Base-by-base conservation (phyloP, 2,113 vertebrate genomes). In the Paradisaea rubra region DNA sequence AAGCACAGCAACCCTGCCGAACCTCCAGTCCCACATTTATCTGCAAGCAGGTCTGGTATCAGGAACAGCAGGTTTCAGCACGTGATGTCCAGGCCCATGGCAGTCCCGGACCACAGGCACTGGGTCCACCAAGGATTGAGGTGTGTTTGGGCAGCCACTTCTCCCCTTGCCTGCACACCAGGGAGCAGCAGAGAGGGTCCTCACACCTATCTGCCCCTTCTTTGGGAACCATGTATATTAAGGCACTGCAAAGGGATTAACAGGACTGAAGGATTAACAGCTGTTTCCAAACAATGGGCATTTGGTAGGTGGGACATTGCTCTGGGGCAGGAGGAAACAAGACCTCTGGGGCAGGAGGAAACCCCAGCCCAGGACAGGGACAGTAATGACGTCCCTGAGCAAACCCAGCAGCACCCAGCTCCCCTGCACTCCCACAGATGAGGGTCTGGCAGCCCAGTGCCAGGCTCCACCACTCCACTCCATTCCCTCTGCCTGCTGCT, bases 401-500 rank as follows among this genome's bases (percentile, higher is more conserved):
- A 3, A 81, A 54, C 3, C 44, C 50, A 31, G 60, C 78, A 81
- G 73, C 63, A 66, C 20, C 44, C n/a, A 69, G 45, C 30, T 76
- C 4, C 33, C 39, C 57, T 37, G 13, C 39, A 28, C 59, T 17
- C 4, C 0, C 31, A 25, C 0, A 19, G 65, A 61, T 0, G 0
- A 7, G 19, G 27, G 7, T 57, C 60, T 14, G 20, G 79, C 74
- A 72, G 30, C 10, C 33, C 25, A 28, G 4, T 4, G 39, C 25
- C 64, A 71, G 60, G n/a, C 24, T 73, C 41, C 19, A 56, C 31
- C 56, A 63, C 47, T 47, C 19, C 41, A 28, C 37, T 50, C 23
- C 53, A 41, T 7, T 53, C 25, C 42, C 42, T 49, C 53, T 53
- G 50, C 20, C 5, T 12, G 35, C 49, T 23, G n/a, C 49, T 61